Evolutionary conservation across 1,140 invertebrate genomes (phyloP), one percentile per base, ranked within the genome.

Genomic region (Stegodyphus mimosarum): DNA sequence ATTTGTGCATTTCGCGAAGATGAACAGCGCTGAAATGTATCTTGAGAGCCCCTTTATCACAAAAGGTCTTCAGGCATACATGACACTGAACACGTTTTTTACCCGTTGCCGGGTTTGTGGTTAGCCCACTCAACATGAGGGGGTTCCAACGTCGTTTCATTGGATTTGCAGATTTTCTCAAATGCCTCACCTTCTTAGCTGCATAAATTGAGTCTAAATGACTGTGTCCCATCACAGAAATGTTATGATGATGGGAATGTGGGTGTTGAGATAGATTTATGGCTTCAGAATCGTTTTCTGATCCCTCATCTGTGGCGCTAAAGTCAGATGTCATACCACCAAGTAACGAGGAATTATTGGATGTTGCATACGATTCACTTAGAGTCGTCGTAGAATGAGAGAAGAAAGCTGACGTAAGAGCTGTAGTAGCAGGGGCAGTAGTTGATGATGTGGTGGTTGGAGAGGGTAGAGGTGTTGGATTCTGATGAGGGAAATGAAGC

Each of bases 21-120:
- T 99, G 99, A 7, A 99, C 99, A 0, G 99, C 98, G 70, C 97
- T 99, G 90, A 99, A 99, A 90, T 99, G 99, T 48, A 99, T 99
- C 91, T 99, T 99, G 1, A 99, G 92, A 0, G 99, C 99, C 76
- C 98, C 98, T 92, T 99, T 99, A 92, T 99, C 99, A 92, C 99
- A 99, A 91, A 99, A 99, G 51, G 98, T 99, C 91, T 99, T 99
- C 75, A 99, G 92, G 90, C 99, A 99, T 53, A 98, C 97, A 89
- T 98, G 97, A 91, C 99, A 99, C 89, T 99, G 96, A 6, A 99
- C 98, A 86, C 99, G 93, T 90, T 99, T 99, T 91, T 98, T 98
- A 0, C 96, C 96, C 1, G 96, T 96, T 0, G 95, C 93, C 0
- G 96, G 96, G 90, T 97, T 98, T 73, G 97, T 96, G 83, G 96